Evolutionary conservation across 2,888 invertebrate species (phyloP).

Genomic region (Volucella bombylans): DNA sequence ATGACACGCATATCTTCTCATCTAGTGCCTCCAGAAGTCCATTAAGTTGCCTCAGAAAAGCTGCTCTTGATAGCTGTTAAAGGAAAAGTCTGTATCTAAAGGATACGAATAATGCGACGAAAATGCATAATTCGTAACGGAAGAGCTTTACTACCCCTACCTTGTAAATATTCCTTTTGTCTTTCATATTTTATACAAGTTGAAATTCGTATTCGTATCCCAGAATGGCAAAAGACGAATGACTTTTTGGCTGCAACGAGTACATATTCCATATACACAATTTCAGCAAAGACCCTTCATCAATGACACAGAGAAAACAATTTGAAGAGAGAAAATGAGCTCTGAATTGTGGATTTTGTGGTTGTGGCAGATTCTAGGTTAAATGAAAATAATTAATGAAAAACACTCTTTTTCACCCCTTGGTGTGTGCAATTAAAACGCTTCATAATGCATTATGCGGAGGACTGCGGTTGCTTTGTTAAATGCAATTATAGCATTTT

Average conservation of each 20-base stretch:
- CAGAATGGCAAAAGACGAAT: too few species aligned
- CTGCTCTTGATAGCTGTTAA: not conserved
- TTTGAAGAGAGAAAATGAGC: conserved; percentile 22
- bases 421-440: conserved; percentile 62
- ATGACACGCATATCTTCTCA: not conserved
- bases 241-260: too few species aligned
- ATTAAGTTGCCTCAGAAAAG: conserved; percentile 20
- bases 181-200: too few species aligned
- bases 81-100: not conserved
- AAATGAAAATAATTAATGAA: conserved; percentile 67
- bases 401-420: conserved; percentile 64
- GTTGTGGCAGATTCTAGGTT: conserved; percentile 49
- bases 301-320: conserved; percentile 32
- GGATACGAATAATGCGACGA: conserved; percentile 6
- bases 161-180: not conserved
- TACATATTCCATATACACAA: too few species aligned
- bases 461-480: conserved; percentile 55
- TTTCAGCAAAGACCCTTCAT: not conserved
- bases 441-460: conserved; percentile 54
- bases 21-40: not conserved
- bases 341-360: conserved; percentile 54
- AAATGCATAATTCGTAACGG: conserved; percentile 24
- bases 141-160: conserved; percentile 4
- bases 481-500: conserved; percentile 65
- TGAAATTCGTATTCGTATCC: too few species aligned